These are phyloP conservation scores for Aporophyla lueneburgensis DNA, from an alignment of 2,888 invertebrate genomes.

Conservation along the genomic window DNA sequence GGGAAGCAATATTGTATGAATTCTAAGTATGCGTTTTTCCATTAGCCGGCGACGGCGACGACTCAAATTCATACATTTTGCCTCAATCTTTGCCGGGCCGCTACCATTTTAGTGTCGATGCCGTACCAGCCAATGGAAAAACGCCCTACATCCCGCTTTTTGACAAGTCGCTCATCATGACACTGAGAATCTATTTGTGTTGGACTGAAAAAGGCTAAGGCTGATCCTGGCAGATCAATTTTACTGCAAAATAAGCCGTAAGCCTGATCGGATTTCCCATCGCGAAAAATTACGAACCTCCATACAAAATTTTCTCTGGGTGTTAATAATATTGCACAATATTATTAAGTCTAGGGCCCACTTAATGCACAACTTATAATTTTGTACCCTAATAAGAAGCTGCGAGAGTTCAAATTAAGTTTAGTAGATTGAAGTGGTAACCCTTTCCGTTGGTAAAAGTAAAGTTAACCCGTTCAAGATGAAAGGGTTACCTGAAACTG, in stretches of 20 bases:
- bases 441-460: background rate
- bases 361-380: background rate
- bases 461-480: background rate
- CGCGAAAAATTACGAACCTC: background rate
- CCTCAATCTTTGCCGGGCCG: conserved; percentile 10
- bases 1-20: conserved; percentile 50
- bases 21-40: conserved; percentile 37
- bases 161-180: background rate
- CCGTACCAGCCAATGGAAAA: conserved; percentile 38
- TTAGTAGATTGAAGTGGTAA: background rate
- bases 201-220: background rate
- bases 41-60: conserved; percentile 15
- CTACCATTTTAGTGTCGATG: background rate
- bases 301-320: background rate
- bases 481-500: conserved; percentile 6
- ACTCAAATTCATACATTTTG: conserved; percentile 42
- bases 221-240: background rate
- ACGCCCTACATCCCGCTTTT: conserved; percentile 3
- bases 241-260: background rate
- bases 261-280: background rate
- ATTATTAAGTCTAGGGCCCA: background rate
- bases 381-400: background rate
- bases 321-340: background rate
- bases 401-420: background rate
- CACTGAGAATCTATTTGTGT: background rate